Conservation (phyloP, 2,113 vertebrate species). For the Falco punctatus region DNA sequence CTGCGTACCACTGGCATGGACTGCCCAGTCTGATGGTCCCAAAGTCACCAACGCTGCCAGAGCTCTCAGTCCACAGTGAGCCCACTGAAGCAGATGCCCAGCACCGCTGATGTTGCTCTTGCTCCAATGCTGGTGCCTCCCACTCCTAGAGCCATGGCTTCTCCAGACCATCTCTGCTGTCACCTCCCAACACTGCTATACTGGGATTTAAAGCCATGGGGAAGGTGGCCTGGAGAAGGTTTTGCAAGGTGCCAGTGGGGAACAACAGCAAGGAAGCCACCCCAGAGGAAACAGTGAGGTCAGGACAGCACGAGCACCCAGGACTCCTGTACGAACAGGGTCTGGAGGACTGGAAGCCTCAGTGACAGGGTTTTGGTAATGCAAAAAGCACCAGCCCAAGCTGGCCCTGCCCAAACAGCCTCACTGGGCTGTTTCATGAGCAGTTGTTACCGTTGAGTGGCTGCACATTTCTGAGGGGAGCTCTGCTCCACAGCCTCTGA, state of each 20-base stretch:
- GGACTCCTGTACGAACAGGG: background rate
- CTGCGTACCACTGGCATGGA: background rate
- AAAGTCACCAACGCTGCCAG: background rate
- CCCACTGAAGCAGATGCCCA: fast-evolving
- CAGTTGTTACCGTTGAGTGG: fast-evolving
- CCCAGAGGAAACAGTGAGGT: background rate
- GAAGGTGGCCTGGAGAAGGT: background rate
- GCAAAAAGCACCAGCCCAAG: background rate
- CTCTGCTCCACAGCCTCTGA: background rate
- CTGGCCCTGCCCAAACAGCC: background rate
- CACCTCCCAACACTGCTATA: background rate
- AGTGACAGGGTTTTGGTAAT: background rate
- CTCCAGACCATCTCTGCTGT: background rate
- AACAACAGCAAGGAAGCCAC: fast-evolving
- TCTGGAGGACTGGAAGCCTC: background rate
- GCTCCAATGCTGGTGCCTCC: fast-evolving
- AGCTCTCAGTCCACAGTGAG: background rate
- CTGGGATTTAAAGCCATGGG: background rate
- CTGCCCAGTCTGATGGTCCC: background rate
- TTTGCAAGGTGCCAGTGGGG: background rate
- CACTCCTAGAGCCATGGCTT: background rate
- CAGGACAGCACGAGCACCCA: background rate
- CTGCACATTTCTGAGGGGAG: background rate
- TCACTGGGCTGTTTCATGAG: background rate
- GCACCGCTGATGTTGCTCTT: background rate